Base-by-base conservation (phyloP, 2,888 invertebrate genomes). In the Drosophila aldrichi region DNA sequence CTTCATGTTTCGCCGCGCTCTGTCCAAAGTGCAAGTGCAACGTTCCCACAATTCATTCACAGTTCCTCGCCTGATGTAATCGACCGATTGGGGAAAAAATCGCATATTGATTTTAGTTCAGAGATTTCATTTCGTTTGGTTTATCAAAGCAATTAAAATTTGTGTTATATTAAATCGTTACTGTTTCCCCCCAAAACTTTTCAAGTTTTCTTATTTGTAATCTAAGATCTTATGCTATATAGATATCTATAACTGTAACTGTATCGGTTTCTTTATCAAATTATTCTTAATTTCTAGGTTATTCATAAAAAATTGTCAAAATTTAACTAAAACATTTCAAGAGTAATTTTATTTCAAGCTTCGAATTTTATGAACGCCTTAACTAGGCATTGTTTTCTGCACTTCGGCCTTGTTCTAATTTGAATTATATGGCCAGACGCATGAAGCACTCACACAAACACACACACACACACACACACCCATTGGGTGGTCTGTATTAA, bases 1-100 rank as follows among this genome's bases (percentile, higher is more conserved):
- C 3, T 9, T 65, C 7, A 62, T 82, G 14, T 79, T 85, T 12
- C 73, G 80, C 10, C 85, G 88, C 18, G 62, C 73, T 0, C 44
- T 77, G 2, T 71, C 85, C 14, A 64, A 49, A n/a, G 58, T 72
- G 16, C 74, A 70, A 9, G 46, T 43, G 18, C 59, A 32, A 9
- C 57, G 68, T 1, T 3, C 29, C 5, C 43, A 54, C 16, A 41
- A 77, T 55, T 25, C 62, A 7, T 55, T 58, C 18, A 18, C 29
- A 5, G 41, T 48, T 32, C 48, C 55, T 0, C 73, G 66, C 18
- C 44, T 36, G 7, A 57, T 44, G 18, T 65, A 48, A 14, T 1
- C 9, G 1, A 9, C 16, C 3, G 16, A 36, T 12, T 25, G 8
- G 5, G 7, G 0, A 38, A 12, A 6, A 1, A 14, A 16, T n/a